These are phyloP conservation scores for Caenorhabditis briggsae DNA, from an alignment of 1,140 invertebrate genomes.

Conservation along the genomic window DNA sequence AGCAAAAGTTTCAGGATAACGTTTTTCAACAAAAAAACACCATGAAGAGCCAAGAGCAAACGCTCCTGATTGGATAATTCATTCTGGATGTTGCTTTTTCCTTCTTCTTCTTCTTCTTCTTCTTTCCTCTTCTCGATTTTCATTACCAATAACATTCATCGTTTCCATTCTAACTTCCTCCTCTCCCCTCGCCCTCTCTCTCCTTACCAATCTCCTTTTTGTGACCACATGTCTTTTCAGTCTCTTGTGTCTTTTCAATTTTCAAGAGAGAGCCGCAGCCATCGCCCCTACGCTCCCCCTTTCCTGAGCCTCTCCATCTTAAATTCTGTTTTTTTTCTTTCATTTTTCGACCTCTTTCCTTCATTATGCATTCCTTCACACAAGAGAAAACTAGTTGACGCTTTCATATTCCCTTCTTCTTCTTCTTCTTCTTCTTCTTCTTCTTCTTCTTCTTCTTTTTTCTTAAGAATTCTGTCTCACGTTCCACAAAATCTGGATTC, in stretches of 20 bases:
- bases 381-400: constrained; percentile 11
- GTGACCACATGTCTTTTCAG: neutral
- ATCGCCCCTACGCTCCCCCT: neutral
- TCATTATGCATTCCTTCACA: constrained; percentile 36
- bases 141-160: constrained; percentile 1
- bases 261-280: neutral
- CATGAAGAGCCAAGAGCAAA: too few relatives aligned
- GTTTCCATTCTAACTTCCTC: neutral
- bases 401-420: neutral
- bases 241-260: neutral
- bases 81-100: neutral
- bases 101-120: neutral
- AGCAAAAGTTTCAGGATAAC: too few relatives aligned
- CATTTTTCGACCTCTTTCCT: neutral
- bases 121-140: neutral
- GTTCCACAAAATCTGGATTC: neutral
- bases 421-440: neutral
- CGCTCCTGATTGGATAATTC: too few relatives aligned
- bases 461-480: neutral
- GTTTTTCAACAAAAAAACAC: too few relatives aligned
- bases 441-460: neutral
- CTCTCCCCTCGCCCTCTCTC: neutral
- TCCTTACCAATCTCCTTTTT: constrained; percentile 24
- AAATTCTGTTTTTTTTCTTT: neutral
- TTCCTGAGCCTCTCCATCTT: neutral